Percentiles rank a stretch among this genome's conserved stretches.
phyloP scores from a whole-genome alignment of 2,888 invertebrate genomes.

The Leptinotarsa haldemani region DNA sequence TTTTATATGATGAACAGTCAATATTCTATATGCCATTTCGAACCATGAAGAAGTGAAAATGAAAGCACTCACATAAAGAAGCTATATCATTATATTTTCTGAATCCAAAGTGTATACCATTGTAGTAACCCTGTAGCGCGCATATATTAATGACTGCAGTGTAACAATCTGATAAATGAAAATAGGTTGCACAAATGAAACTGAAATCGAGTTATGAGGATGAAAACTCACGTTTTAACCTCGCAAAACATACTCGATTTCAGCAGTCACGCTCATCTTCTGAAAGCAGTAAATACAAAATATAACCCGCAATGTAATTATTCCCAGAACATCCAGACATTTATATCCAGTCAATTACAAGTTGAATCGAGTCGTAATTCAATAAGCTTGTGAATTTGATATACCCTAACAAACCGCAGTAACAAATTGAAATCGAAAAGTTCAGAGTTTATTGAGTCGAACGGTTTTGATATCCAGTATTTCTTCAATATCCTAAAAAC shows the following conservation, averaged over 20 bases:
- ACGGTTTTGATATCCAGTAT: background rate
- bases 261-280: background rate
- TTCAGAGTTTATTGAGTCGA: background rate
- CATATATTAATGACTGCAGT: too few relatives aligned
- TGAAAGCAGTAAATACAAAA: background rate
- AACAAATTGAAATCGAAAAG: constrained; percentile 33
- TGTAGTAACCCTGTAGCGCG: too few relatives aligned
- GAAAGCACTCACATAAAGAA: too few relatives aligned
- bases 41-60: too few relatives aligned
- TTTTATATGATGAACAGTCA: too few relatives aligned
- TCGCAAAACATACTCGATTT: background rate
- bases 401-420: constrained; percentile 30
- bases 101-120: too few relatives aligned
- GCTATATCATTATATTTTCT: too few relatives aligned
- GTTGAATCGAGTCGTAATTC: constrained; percentile 28
- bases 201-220: background rate
- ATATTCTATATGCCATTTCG: too few relatives aligned
- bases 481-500: background rate
- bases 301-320: background rate
- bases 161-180: too few relatives aligned
- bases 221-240: background rate
- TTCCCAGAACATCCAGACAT: constrained; percentile 1
- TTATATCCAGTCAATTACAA: constrained; percentile 28
- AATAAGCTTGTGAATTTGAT: constrained; percentile 34
- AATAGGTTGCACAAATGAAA: too few relatives aligned